phyloP scores from a whole-genome alignment of 2,888 invertebrate genomes.

The Heteromyza rotundicornis region DNA sequence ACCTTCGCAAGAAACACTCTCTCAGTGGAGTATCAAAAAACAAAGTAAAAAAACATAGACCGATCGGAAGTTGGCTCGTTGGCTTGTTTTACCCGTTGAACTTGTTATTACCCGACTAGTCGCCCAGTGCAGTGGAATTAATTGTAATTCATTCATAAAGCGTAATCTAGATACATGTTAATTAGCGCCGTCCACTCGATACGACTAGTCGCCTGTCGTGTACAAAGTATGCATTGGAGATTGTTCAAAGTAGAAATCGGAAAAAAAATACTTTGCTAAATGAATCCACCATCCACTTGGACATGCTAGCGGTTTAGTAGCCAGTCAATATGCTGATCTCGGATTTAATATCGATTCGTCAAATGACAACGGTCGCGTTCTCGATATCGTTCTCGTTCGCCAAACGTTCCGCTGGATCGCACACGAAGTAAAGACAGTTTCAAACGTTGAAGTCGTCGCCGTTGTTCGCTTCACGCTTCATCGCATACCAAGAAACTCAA shows the following conservation, averaged over 20 bases:
- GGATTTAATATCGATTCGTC: slow-evolving; percentile 7
- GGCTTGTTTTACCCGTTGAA: too few species aligned
- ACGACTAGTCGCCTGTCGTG: not conserved
- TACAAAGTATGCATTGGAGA: not conserved
- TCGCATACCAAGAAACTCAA: not conserved
- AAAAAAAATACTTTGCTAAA: too few species aligned
- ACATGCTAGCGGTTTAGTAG: too few species aligned
- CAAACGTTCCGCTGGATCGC: slow-evolving; percentile 26
- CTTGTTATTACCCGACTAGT: too few species aligned
- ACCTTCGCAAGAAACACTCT: too few species aligned
- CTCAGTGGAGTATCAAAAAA: too few species aligned
- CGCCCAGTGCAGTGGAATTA: too few species aligned
- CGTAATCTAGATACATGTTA: not conserved
- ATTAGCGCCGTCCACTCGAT: too few species aligned
- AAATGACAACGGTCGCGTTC: not conserved
- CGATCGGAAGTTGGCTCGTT: too few species aligned
- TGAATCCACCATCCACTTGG: too few species aligned
- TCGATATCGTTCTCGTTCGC: slow-evolving; percentile 10
- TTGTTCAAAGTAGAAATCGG: too few species aligned
- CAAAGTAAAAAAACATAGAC: too few species aligned
- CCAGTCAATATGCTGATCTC: slow-evolving; percentile 17
- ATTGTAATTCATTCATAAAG: slow-evolving; percentile 5
- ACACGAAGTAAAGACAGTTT: slow-evolving; percentile 13
- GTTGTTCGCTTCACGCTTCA: not conserved
- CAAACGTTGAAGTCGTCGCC: not conserved